Conservation (phyloP, 2,888 invertebrate species). For the Sipunculus nudus region DNA sequence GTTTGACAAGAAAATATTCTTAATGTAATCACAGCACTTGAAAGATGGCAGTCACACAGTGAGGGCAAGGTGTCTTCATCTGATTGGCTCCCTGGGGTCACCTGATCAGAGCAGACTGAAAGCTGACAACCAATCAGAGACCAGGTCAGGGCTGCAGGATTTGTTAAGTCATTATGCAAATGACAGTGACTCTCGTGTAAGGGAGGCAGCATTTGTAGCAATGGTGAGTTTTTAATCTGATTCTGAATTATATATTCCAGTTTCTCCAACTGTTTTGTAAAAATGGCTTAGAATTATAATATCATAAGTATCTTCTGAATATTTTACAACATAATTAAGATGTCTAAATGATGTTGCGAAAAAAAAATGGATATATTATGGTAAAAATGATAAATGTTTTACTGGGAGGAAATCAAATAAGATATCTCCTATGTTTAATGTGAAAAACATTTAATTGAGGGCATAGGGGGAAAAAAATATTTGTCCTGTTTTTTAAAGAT, state of each 20-base stretch:
- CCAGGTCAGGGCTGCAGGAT: conserved; percentile 71
- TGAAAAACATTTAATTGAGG: too few relatives aligned
- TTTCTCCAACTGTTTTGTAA: too few relatives aligned
- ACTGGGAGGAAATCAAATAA: neutral
- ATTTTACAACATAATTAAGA: too few relatives aligned
- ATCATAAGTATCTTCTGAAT: too few relatives aligned
- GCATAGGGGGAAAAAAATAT: too few relatives aligned
- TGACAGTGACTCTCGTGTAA: conserved; percentile 87
- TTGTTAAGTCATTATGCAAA: conserved; percentile 86
- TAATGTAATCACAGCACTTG: conserved; percentile 48
- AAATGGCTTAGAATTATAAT: too few relatives aligned
- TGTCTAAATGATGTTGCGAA: neutral
- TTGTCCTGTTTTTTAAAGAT: too few relatives aligned
- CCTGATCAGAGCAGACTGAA: conserved; percentile 40
- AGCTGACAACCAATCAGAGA: conserved; percentile 69
- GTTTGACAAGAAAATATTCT: conserved; percentile 4
- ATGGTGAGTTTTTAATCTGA: conserved; percentile 74
- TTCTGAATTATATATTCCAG: too few relatives aligned
- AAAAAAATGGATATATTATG: neutral
- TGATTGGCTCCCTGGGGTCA: conserved; percentile 75
- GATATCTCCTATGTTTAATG: too few relatives aligned
- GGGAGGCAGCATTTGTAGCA: conserved; percentile 87
- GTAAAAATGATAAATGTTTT: neutral
- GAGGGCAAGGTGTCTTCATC: conserved; percentile 80
- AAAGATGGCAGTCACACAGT: conserved; percentile 74